Conservation (phyloP, 2,888 invertebrate genomes). For the Pammene fasciana region DNA sequence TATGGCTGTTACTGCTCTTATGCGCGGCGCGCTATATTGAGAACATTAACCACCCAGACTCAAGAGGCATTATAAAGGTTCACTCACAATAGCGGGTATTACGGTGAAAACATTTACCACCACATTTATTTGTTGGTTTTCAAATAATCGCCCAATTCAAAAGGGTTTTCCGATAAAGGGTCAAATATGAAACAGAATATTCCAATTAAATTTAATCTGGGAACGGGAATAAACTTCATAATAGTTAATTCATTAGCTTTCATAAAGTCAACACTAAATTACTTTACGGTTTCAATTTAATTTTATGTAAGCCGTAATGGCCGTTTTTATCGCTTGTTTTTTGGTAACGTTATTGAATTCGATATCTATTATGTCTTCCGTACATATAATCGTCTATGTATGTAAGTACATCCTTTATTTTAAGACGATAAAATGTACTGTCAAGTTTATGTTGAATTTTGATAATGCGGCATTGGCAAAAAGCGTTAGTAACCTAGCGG, state of each 20-base stretch:
- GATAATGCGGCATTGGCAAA: too few relatives aligned
- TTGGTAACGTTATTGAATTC: neutral
- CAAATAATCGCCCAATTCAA: conserved; percentile 35
- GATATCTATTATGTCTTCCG: too few relatives aligned
- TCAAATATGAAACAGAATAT: conserved; percentile 23
- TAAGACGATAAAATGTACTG: too few relatives aligned
- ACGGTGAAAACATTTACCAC: conserved; percentile 33
- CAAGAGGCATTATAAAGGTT: conserved; percentile 31
- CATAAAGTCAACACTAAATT: conserved; percentile 13
- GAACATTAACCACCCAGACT: conserved; percentile 34
- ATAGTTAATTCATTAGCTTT: conserved; percentile 18
- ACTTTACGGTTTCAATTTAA: too few relatives aligned
- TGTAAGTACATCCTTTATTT: too few relatives aligned
- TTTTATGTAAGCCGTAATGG: neutral
- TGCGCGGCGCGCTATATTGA: conserved; percentile 11
- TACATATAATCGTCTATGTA: too few relatives aligned
- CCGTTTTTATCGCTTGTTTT: neutral
- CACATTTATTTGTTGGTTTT: conserved; percentile 35
- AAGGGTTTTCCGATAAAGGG: conserved; percentile 27
- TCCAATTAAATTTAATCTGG: conserved; percentile 19
- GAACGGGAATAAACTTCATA: neutral
- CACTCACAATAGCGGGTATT: conserved; percentile 33
- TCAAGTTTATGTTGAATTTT: too few relatives aligned
- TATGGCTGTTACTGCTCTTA: too few relatives aligned
- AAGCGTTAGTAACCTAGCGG: too few relatives aligned